phyloP scores from a whole-genome alignment of 2,113 vertebrate genomes.

The Alligator mississippiensis region DNA sequence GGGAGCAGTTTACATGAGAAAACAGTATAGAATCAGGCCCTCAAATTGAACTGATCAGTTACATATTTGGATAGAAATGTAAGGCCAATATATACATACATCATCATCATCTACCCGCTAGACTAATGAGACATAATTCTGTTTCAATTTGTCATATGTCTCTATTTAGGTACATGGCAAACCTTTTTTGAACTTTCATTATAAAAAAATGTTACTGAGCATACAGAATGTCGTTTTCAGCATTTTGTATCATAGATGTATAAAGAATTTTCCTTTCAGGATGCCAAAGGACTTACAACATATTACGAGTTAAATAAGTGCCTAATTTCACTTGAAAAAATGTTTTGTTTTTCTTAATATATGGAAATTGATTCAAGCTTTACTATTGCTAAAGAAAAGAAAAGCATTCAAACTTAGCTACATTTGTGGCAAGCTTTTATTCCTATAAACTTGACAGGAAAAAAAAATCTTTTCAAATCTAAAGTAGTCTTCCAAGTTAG shows the following conservation, averaged over 20 bases:
- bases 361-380: background rate
- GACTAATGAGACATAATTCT: background rate
- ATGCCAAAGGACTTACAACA: background rate
- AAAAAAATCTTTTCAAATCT: background rate
- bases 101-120: background rate
- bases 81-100: background rate
- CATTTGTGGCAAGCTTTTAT: conserved; percentile 28
- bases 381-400: conserved; percentile 20
- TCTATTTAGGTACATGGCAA: background rate
- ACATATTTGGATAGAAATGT: background rate
- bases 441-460: background rate
- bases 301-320: conserved; percentile 1
- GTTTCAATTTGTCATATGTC: background rate
- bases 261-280: conserved; percentile 22
- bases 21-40: background rate
- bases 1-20: background rate
- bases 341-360: background rate
- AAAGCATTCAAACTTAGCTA: background rate
- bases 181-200: background rate
- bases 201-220: background rate
- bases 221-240: background rate
- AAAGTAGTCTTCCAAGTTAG: conserved; percentile 21
- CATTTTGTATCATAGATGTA: background rate
- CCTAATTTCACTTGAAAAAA: conserved; percentile 21
- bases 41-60: background rate